phyloP scores from a whole-genome alignment of 1,140 invertebrate genomes.

The Pogonomyrmex californicus region DNA sequence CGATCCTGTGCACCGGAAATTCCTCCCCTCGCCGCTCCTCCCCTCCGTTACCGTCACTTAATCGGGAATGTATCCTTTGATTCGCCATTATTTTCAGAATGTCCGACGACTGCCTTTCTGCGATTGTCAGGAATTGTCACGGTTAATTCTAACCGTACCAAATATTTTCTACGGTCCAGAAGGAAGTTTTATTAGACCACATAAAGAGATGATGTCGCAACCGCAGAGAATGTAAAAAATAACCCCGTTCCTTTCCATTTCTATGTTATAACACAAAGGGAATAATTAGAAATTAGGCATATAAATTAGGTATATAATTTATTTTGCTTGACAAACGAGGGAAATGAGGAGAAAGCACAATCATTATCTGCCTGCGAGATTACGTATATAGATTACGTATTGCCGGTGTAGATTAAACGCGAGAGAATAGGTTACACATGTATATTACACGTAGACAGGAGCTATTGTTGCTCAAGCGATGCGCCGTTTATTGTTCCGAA shows the following conservation, averaged over 20 bases:
- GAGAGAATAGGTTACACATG: slow-evolving; percentile 35
- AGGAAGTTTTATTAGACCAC: neutral
- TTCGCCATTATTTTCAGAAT: slow-evolving; percentile 11
- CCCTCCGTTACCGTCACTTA: slow-evolving; percentile 49
- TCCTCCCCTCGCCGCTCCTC: slow-evolving; percentile 45
- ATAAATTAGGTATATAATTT: neutral
- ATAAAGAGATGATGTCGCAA: neutral
- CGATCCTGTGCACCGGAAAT: slow-evolving; percentile 75
- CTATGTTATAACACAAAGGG: neutral
- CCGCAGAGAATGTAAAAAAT: neutral
- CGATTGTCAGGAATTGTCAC: neutral
- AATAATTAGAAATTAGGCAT: neutral
- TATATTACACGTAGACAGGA: slow-evolving; percentile 24
- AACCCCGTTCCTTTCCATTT: neutral
- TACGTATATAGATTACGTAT: neutral
- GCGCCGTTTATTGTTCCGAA: slow-evolving; percentile 42
- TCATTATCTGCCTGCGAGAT: neutral
- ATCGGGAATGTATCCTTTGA: slow-evolving; percentile 56
- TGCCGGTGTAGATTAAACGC: slow-evolving; percentile 5
- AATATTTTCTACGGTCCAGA: neutral
- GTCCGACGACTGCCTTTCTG: neutral
- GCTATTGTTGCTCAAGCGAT: slow-evolving; percentile 38
- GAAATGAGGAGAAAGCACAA: slow-evolving; percentile 25
- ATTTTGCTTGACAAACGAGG: neutral
- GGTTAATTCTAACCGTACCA: neutral